Evolutionary conservation across 2,113 vertebrate genomes (phyloP), one percentile per base, ranked within the genome.

Genomic region (Lophochroa leadbeateri): DNA sequence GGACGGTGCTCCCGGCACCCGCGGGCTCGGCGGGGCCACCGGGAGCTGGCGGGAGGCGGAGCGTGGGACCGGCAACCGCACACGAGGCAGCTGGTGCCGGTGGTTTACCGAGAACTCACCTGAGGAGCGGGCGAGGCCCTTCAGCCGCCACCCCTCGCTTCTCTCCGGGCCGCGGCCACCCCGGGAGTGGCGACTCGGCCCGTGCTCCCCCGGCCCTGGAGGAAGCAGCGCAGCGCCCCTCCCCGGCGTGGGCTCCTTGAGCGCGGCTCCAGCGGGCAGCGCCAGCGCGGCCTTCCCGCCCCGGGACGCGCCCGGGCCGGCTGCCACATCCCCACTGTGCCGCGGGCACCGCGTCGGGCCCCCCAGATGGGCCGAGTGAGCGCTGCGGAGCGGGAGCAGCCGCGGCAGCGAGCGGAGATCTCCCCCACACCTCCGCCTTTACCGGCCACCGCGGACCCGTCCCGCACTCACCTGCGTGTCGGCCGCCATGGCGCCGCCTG

Each of bases 401-500:
- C 10, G 24, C 39, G 25, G 25, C 29, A 19, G 19, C 46, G 13
- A 10, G 8, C 15, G 11, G n/a, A 13, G 28, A 16, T 2, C 11
- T 25, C 33, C 11, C 10, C 16, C 15, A 8, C 23, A 17, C 50
- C 15, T 5, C 46, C 17, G 4, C 3, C 24, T 3, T 27, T 25
- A 16, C 13, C 17, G 31, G 20, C 31, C n/a, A 33, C 39, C 9
- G 37, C 61, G 64, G 58, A 87, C 91, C 90, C 88, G 31, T 11
- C 70, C 88, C 97, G 96, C 97, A 98, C 98, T 97, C 97, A 99
- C 99, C 99, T 99, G 99, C 99, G 98, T 99, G 99, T 99, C 99
- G 93, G 99, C 98, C 96, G 99, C 99, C 99, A 99, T 99, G 98
- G 98, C 99, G 98, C 98, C 98, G 98, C 98, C 97, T 93, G 93